These are phyloP conservation scores for Sebastes itinus DNA, from an alignment of 2,797 vertebrate genomes.

Conservation along the genomic window DNA sequence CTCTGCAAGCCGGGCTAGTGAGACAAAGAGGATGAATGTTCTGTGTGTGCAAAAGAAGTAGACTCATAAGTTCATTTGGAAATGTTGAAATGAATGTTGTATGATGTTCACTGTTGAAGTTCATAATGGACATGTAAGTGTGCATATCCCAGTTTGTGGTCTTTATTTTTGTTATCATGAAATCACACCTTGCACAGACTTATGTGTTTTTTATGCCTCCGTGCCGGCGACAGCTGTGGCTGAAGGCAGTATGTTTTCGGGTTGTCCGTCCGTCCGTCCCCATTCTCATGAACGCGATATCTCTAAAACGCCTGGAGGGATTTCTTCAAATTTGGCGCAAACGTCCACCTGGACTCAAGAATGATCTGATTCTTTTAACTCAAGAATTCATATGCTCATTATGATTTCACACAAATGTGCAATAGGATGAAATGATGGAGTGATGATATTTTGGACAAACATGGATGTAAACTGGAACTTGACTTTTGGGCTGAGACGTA, in stretches of 20 bases:
- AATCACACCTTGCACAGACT: background rate
- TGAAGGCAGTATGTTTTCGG: accelerated
- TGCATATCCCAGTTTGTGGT: background rate
- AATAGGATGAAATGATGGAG: no score
- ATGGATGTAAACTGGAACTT: no score
- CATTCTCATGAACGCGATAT: no score
- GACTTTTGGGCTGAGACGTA: accelerated
- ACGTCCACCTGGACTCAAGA: no score
- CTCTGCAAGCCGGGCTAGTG: background rate
- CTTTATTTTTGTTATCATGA: background rate
- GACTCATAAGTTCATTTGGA: background rate
- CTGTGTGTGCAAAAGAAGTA: background rate
- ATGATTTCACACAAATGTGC: no score
- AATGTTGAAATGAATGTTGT: background rate
- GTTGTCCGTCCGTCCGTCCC: no score
- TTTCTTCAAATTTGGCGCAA: no score
- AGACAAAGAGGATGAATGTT: background rate
- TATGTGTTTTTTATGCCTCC: background rate
- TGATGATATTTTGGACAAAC: no score
- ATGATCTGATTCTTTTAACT: no score
- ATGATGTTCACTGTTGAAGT: background rate
- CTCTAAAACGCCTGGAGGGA: no score
- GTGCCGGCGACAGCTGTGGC: accelerated
- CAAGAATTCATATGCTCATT: no score
- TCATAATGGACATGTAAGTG: background rate